These are phyloP conservation scores for Dryoscopus gambensis DNA, from an alignment of 2,113 vertebrate species.

Conservation along the genomic window DNA sequence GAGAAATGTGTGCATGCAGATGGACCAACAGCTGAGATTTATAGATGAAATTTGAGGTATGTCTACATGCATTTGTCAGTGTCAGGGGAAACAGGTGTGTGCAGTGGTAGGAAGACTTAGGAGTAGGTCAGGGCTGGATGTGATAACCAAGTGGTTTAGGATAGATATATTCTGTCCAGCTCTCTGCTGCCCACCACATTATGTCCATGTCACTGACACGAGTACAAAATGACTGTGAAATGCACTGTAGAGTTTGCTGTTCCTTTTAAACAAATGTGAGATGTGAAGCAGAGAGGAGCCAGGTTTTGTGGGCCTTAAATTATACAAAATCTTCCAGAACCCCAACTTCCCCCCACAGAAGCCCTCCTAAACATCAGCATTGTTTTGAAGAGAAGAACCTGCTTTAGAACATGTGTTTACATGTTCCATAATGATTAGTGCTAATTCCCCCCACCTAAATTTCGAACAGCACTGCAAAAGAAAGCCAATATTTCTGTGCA, in stretches of 20 bases:
- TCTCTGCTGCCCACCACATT: constrained; percentile 9
- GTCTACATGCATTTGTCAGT: background rate
- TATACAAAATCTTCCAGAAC: background rate
- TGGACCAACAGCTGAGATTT: background rate
- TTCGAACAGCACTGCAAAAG: background rate
- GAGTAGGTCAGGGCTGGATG: background rate
- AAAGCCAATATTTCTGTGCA: background rate
- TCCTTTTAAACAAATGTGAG: background rate
- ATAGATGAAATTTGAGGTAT: background rate
- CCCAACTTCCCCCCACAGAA: background rate
- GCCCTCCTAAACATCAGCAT: background rate
- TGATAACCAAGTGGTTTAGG: background rate
- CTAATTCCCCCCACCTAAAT: background rate
- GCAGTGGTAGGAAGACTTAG: background rate
- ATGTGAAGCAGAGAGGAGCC: background rate
- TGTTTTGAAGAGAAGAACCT: constrained; percentile 49
- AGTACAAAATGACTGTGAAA: background rate
- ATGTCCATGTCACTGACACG: background rate
- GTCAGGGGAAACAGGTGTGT: background rate
- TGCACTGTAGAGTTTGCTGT: background rate
- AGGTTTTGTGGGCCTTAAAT: background rate
- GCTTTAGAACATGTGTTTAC: constrained; percentile 19
- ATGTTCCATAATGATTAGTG: background rate
- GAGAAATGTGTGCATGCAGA: background rate
- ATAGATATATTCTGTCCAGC: background rate